Percentiles rank a stretch among this genome's conserved stretches.
Conservation (phyloP, 1,140 invertebrate species). For the Ridgeia piscesae region DNA sequence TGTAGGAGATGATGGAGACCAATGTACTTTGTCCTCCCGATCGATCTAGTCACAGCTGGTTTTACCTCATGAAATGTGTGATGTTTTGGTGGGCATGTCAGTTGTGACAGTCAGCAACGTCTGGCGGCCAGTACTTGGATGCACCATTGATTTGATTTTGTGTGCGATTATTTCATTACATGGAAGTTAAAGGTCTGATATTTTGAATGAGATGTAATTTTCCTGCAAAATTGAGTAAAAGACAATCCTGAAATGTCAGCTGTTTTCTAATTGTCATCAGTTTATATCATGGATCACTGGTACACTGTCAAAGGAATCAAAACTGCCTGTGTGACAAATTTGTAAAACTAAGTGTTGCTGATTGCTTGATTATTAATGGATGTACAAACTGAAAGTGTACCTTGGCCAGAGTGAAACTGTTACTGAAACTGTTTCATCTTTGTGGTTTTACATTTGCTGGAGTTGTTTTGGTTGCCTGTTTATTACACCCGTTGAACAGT, state of each 20-base stretch:
- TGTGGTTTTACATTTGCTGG: not conserved
- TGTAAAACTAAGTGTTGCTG: not conserved
- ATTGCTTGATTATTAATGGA: not conserved
- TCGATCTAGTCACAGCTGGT: not conserved
- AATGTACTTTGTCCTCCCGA: not conserved
- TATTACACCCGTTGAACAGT: not conserved
- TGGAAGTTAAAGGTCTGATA: not conserved
- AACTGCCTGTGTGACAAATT: not conserved
- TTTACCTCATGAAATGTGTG: conserved; percentile 1
- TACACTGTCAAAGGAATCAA: not conserved
- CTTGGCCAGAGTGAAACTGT: not conserved
- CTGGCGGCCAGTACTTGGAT: not conserved
- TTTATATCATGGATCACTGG: not conserved
- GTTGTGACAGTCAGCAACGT: not conserved
- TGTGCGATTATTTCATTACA: not conserved
- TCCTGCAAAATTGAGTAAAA: not conserved
- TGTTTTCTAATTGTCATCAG: not conserved
- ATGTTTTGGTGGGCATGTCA: not conserved
- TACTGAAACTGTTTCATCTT: not conserved
- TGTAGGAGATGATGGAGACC: not conserved
- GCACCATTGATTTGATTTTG: not conserved
- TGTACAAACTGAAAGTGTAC: not conserved
- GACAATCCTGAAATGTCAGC: not conserved
- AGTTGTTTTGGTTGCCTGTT: not conserved
- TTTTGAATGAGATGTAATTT: not conserved